phyloP scores from a whole-genome alignment of 2,888 invertebrate species.

The Noctuana brunneofusca region DNA sequence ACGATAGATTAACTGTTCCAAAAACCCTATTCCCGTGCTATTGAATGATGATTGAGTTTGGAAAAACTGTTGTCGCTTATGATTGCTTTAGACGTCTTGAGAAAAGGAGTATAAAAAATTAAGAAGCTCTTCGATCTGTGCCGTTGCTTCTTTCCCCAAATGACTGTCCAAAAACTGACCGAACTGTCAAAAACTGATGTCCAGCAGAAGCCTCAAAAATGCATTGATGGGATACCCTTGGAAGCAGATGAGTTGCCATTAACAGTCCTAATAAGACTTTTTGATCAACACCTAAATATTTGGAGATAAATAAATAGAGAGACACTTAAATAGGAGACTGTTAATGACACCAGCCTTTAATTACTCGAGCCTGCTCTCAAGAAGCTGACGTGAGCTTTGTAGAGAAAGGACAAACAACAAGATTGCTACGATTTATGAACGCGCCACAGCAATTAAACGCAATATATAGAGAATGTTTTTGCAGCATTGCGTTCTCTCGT shows the following conservation, averaged over 20 bases:
- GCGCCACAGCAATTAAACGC: not conserved
- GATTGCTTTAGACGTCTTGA: no score
- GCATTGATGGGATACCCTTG: no score
- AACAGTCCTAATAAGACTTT: no score
- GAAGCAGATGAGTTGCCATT: no score
- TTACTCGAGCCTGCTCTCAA: not conserved
- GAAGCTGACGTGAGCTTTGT: not conserved
- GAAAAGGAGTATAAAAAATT: not conserved
- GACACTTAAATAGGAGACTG: not conserved
- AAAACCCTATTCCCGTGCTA: slow-evolving; percentile 23
- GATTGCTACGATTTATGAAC: slow-evolving; percentile 1
- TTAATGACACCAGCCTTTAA: not conserved
- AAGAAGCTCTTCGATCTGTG: not conserved
- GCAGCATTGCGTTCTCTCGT: not conserved
- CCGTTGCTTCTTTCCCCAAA: not conserved
- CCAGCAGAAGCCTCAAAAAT: no score
- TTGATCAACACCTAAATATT: no score
- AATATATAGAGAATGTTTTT: not conserved
- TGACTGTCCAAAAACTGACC: no score
- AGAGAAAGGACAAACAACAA: not conserved
- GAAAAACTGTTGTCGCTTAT: not conserved
- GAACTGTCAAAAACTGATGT: no score
- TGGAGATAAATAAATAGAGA: not conserved
- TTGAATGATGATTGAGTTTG: not conserved
- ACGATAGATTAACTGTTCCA: slow-evolving; percentile 1